These are phyloP conservation scores for Drosophila novamexicana DNA, from an alignment of 1,140 invertebrate species.

Conservation along the genomic window DNA sequence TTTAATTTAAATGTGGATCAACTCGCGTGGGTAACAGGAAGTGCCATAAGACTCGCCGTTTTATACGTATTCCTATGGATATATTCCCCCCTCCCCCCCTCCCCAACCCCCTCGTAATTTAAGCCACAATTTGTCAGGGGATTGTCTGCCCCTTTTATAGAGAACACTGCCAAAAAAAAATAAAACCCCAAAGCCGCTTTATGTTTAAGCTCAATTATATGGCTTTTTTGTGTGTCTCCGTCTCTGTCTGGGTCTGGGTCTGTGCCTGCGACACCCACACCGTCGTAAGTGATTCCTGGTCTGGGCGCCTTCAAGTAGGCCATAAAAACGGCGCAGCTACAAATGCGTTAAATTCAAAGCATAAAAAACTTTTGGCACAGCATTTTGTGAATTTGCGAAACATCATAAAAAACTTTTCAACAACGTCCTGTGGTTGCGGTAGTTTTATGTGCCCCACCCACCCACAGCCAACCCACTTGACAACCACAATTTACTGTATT, in stretches of 20 bases:
- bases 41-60: conserved; percentile 8
- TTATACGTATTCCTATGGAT: conserved; percentile 19
- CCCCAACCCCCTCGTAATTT: conserved; percentile 50
- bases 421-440: conserved; percentile 29
- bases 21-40: conserved; percentile 67
- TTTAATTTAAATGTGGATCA: conserved; percentile 75
- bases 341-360: conserved; percentile 32
- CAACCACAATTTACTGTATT: conserved; percentile 51
- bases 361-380: conserved; percentile 38
- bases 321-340: conserved; percentile 54
- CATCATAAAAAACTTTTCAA: conserved; percentile 60
- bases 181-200: conserved; percentile 63
- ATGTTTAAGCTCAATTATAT: conserved; percentile 78
- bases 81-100: neutral
- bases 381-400: conserved; percentile 57
- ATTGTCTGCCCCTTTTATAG: conserved; percentile 38
- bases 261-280: neutral
- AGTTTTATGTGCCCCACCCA: conserved; percentile 27
- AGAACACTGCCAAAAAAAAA: conserved; percentile 20
- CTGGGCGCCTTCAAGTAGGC: conserved; percentile 64
- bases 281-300: conserved; percentile 27
- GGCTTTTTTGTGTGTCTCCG: conserved; percentile 52
- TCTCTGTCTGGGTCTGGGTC: neutral
- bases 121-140: conserved; percentile 51
- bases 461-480: conserved; percentile 24